Evolutionary conservation across 2,797 vertebrate species (phyloP), one percentile per base, ranked within the genome.

Genomic region (Sebastes taczanowskii): DNA sequence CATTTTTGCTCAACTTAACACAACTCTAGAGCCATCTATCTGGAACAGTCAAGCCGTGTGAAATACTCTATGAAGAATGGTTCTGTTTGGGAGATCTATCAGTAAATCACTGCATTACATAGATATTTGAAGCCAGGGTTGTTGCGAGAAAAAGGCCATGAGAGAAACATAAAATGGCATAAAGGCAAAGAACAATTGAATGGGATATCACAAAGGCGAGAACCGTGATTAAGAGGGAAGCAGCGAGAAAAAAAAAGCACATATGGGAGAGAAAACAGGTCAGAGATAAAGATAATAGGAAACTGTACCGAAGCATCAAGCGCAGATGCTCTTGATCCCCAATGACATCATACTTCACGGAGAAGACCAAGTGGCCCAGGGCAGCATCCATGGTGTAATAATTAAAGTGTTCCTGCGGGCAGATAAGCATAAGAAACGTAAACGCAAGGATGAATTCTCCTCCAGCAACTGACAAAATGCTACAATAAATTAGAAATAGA

Each of bases 311-410:
- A 82, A 98, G 95, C 93, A 99, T 96, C 78, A 99, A 94, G 74
- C 98, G 96, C 71, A 99, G 96, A 81, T 99, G 98, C 90, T 99
- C 98, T 81, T 99, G 98, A 93, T 99, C 98, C 42, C 97, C 97
- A 1, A 98, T 98, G 91, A 98, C 96, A 5, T 99, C 98, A 1
- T 99, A 99, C 92, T 99, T 99, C 94, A 99, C 94, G 4, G 98
- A 99, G 93, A 99, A 99, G 72, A 99, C 97, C 25, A 99, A 96
- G 91, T 99, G 97, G 69, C 98, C 97, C 70, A 99, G 94, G 1
- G 95, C 96, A 0, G 95, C 91, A 85, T 99, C 98, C 95, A 98
- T 91, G 13, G 98, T 98, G 95, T 99, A 99, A 95, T 99, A 99
- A 93, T 98, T 99, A 95, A 99, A 99, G 91, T 99, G 98, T 88